A percentile compares a stretch with the other conserved stretches of the same genome.
phyloP scores from a whole-genome alignment of 2,888 invertebrate genomes.

The Dilophus febrilis region DNA sequence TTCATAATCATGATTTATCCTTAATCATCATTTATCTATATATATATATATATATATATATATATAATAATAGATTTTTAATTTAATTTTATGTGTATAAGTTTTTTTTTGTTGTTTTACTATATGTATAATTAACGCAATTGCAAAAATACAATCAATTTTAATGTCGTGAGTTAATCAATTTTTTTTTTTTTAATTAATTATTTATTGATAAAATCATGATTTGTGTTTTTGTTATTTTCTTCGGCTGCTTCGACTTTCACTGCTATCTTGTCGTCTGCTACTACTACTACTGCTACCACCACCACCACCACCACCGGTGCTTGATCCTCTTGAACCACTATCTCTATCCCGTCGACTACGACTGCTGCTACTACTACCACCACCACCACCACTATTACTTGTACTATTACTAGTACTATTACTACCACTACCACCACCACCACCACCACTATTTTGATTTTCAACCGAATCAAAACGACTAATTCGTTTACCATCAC shows the following conservation, averaged over 20 bases:
- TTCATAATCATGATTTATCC: too few species aligned
- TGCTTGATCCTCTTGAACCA: slow-evolving; percentile 1
- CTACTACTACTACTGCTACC: slow-evolving; percentile 3
- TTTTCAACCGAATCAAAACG: slow-evolving; percentile 3
- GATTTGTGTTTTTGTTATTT: slow-evolving; percentile 4
- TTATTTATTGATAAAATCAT: too few species aligned
- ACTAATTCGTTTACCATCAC: slow-evolving; percentile 4
- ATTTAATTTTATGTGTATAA: too few species aligned
- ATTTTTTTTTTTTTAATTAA: too few species aligned
- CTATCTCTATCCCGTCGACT: not conserved
- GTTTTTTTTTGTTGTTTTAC: too few species aligned
- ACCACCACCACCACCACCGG: slow-evolving; percentile 4
- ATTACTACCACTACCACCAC: slow-evolving; percentile 1
- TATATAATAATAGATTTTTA: too few species aligned
- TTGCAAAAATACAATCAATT: too few species aligned
- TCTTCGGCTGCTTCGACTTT: slow-evolving; percentile 4
- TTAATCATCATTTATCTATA: too few species aligned
- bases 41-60: too few species aligned
- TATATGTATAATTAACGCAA: too few species aligned
- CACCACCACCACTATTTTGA: not conserved
- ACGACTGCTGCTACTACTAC: slow-evolving; percentile 1
- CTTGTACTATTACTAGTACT: slow-evolving; percentile 4
- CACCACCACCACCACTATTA: slow-evolving; percentile 3
- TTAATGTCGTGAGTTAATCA: too few species aligned
- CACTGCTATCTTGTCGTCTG: not conserved